These are phyloP conservation scores for Ceratina australensis DNA, from an alignment of 1,140 invertebrate genomes.

Conservation along the genomic window DNA sequence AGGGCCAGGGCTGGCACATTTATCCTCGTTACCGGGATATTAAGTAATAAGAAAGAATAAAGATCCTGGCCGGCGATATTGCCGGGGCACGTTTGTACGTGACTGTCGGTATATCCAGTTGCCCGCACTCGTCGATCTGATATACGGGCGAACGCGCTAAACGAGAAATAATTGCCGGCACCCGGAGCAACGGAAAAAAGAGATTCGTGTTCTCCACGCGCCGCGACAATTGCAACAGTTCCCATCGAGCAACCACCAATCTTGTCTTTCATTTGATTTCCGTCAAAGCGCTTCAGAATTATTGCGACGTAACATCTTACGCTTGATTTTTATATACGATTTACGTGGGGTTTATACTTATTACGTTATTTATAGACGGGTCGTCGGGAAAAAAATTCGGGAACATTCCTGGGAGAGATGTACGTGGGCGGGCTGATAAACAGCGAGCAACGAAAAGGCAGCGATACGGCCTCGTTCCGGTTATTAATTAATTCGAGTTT, in stretches of 20 bases:
- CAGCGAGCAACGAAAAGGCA: slow-evolving; percentile 15
- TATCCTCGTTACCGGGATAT: slow-evolving; percentile 61
- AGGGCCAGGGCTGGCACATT: slow-evolving; percentile 40
- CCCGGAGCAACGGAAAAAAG: slow-evolving; percentile 3
- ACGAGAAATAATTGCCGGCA: slow-evolving; percentile 57
- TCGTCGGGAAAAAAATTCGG: slow-evolving; percentile 7
- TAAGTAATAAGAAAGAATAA: slow-evolving; percentile 67
- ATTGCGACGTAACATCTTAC: no score
- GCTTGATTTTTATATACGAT: no score
- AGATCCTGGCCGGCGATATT: slow-evolving; percentile 59
- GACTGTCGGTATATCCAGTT: slow-evolving; percentile 44
- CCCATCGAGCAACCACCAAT: background rate
- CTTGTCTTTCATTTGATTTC: background rate
- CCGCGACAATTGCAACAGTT: background rate
- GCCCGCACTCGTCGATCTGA: slow-evolving; percentile 51
- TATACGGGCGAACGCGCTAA: slow-evolving; percentile 54
- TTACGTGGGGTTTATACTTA: no score
- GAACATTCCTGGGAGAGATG: slow-evolving; percentile 27
- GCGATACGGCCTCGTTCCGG: slow-evolving; percentile 2
- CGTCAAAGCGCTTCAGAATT: no score
- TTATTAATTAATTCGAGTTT: slow-evolving; percentile 60
- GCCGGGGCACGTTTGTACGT: slow-evolving; percentile 49
- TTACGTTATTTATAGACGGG: background rate
- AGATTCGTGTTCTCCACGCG: background rate
- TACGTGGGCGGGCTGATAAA: slow-evolving; percentile 9